phyloP scores from a whole-genome alignment of 2,797 vertebrate genomes.

The Esox masquinongy region DNA sequence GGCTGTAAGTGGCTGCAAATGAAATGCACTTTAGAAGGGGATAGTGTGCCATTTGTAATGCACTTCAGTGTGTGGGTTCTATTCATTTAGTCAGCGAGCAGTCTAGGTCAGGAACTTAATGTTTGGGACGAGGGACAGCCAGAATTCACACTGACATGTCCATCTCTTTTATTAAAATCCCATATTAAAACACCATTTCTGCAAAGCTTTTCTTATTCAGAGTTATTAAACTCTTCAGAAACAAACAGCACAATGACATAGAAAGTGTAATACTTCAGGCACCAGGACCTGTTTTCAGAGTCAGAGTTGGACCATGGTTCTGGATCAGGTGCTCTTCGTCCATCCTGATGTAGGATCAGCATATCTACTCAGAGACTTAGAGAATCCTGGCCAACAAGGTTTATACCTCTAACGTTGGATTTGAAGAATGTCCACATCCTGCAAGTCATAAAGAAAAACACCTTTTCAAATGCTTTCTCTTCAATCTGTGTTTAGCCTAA shows the following conservation, averaged over 20 bases:
- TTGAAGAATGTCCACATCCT: background rate
- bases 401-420: background rate
- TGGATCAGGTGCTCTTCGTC: background rate
- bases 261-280: background rate
- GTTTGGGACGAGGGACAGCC: background rate
- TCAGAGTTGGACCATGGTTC: background rate
- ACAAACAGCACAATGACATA: background rate
- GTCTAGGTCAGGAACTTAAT: background rate
- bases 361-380: background rate
- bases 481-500: no score
- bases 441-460: background rate
- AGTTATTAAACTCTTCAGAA: background rate
- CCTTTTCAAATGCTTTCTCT: no score
- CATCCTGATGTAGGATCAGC: background rate
- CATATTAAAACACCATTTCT: constrained; percentile 9
- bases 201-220: background rate
- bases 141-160: constrained; percentile 10
- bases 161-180: background rate
- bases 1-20: background rate
- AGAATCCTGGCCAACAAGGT: background rate
- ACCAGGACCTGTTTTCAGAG: background rate
- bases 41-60: background rate
- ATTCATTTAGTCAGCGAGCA: background rate
- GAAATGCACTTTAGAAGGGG: background rate
- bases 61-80: background rate